Percentiles rank a stretch among this genome's conserved stretches.
Conservation (phyloP, 2,797 vertebrate species). For the Botia almorhae region DNA sequence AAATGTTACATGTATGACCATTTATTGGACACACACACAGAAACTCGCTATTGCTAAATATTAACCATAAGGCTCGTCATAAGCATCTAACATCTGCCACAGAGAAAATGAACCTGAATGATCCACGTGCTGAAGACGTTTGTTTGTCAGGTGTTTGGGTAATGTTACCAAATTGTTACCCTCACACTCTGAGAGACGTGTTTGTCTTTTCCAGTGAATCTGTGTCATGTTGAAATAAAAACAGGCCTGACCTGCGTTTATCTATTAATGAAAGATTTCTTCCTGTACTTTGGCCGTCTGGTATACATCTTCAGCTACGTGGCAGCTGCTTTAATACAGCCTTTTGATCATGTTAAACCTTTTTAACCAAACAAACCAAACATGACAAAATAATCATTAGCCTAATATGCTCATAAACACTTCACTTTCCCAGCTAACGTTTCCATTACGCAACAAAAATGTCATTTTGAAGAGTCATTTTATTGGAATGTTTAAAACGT, state of each 20-base stretch:
- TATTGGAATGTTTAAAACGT: too few relatives aligned
- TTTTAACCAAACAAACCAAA: conserved; percentile 4
- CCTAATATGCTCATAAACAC: background rate
- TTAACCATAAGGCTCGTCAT: conserved; percentile 7
- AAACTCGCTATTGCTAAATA: conserved; percentile 12
- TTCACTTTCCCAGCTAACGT: background rate
- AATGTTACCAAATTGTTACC: background rate
- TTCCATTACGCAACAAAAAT: too few relatives aligned
- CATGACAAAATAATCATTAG: background rate
- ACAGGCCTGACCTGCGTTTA: background rate
- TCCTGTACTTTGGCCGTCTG: background rate
- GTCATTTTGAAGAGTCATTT: too few relatives aligned
- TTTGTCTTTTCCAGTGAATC: background rate
- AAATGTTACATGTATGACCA: background rate
- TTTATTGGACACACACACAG: background rate
- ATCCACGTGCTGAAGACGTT: too few relatives aligned
- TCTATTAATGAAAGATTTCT: background rate
- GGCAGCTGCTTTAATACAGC: background rate
- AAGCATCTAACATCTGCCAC: too few relatives aligned
- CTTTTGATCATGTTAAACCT: background rate
- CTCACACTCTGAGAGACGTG: background rate
- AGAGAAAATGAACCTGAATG: background rate
- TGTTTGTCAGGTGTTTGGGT: background rate
- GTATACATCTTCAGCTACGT: background rate
- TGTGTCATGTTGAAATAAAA: background rate